Evolutionary conservation across 2,113 vertebrate genomes (phyloP), one percentile per base, ranked within the genome.

Genomic region (Eulacestoma nigropectus): DNA sequence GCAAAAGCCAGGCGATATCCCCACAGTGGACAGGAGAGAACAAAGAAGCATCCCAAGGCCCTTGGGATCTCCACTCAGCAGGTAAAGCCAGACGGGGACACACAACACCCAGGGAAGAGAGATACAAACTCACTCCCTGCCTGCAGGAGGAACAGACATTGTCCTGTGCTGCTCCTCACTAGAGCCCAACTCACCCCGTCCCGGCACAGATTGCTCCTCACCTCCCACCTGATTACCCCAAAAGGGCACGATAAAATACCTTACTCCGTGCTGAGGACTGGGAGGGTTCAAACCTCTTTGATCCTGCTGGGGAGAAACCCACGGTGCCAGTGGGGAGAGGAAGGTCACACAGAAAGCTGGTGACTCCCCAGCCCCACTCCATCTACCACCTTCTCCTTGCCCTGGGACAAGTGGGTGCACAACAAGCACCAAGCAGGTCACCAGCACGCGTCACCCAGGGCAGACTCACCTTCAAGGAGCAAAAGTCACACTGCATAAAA

Each of bases 131-230:
- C 3, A 1, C 16, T 85, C 62, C 49, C 27, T 64, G 21, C 29
- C 75, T 44, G 15, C 44, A 47, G 0, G 3, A 89, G 22, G 23
- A 82, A 46, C 35, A 72, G 19, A 59, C 2, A 1, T 10, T 44
- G 27, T n/a, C 35, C 41, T 30, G 23, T 57, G 73, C 33, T 4
- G 3, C 17, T 62, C 46, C 32, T n/a, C 10, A 13, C 4, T 16
- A 84, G n/a, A 57, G 49, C 20, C n/a, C 35, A 77, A 3, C 13
- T 75, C 7, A 1, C 8, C 10, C 39, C 0, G 0, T 59, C 39
- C n/a, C 32, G 1, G 35, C 56, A 74, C 11, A 57, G 50, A 65
- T 33, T 39, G 57, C 49, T 76, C 33, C 19, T 10, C 49, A 29
- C 29, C 5, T 79, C 75, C 52, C 2, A 0, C 7, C 16, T 44